Percentiles rank a stretch among this genome's conserved stretches.
These are phyloP conservation scores for Drosophila micromelanica DNA, from an alignment of 1,140 invertebrate genomes.

Conservation along the genomic window DNA sequence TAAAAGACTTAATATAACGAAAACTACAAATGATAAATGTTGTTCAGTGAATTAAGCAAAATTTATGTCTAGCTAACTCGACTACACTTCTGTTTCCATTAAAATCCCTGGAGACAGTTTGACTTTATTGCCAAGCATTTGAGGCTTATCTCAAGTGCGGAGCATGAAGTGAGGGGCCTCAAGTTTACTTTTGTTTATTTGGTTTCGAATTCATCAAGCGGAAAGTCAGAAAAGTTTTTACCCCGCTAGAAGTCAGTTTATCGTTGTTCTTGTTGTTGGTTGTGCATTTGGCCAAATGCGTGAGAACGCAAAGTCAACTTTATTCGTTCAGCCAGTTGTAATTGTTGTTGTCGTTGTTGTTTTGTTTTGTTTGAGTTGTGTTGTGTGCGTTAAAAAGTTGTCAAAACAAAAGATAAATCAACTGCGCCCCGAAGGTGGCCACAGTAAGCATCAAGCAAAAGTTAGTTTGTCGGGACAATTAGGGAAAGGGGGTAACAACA, in stretches of 20 bases:
- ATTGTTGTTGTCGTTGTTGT: constrained; percentile 33
- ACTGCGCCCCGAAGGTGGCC: constrained; percentile 51
- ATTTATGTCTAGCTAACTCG: constrained; percentile 24
- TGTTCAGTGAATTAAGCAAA: constrained; percentile 50
- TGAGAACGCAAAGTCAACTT: constrained; percentile 73
- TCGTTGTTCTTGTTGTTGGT: constrained; percentile 13
- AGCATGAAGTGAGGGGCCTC: background rate
- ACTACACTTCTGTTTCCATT: background rate
- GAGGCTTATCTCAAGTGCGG: constrained; percentile 35
- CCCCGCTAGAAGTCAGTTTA: constrained; percentile 16
- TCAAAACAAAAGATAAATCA: constrained; percentile 82
- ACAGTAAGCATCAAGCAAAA: background rate
- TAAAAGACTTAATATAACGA: constrained; percentile 6
- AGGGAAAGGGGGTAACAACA: background rate
- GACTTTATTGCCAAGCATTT: constrained; percentile 53
- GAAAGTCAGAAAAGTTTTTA: constrained; percentile 68
- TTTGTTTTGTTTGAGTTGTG: constrained; percentile 50
- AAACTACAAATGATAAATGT: constrained; percentile 17
- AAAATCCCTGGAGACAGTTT: constrained; percentile 65
- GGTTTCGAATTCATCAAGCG: constrained; percentile 77
- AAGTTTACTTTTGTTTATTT: constrained; percentile 72
- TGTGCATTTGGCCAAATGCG: constrained; percentile 66
- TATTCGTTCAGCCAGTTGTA: constrained; percentile 38
- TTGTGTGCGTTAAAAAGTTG: constrained; percentile 62
- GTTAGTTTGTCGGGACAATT: background rate